Percentiles rank a stretch among this genome's conserved stretches.
These are phyloP conservation scores for Anguilla obscura DNA, from an alignment of 2,797 vertebrate genomes.

Conservation along the genomic window DNA sequence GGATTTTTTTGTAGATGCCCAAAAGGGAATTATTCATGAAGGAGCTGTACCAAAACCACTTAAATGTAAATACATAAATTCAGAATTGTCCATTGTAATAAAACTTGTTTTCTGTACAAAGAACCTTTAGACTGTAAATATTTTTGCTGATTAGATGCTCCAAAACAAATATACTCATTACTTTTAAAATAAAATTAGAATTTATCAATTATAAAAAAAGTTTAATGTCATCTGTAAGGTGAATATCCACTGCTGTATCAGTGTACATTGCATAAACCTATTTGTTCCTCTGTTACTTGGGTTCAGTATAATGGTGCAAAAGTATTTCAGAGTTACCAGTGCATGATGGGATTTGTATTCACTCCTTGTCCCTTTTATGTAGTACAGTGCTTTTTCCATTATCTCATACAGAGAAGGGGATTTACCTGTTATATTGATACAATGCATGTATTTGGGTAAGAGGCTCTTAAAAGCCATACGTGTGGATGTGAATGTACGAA, in stretches of 20 bases:
- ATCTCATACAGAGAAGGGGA: not conserved
- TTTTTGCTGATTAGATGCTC: not conserved
- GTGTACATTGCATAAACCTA: not conserved
- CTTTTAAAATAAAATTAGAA: not conserved
- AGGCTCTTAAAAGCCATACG: not conserved
- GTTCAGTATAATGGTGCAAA: not conserved
- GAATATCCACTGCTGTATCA: not conserved
- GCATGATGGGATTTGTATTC: not conserved
- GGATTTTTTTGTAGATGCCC: not conserved
- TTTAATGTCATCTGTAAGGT: too few relatives aligned
- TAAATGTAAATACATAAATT: not conserved
- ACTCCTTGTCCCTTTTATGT: not conserved
- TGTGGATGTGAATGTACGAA: too few relatives aligned
- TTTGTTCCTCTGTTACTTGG: not conserved
- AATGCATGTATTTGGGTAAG: too few relatives aligned
- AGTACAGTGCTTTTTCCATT: not conserved
- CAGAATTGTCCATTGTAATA: too few relatives aligned
- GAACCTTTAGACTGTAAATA: not conserved
- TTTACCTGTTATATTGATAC: not conserved
- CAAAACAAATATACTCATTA: not conserved
- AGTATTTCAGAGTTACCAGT: not conserved
- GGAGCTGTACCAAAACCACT: not conserved
- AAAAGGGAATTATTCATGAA: not conserved
- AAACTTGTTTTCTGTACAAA: not conserved
- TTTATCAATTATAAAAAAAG: not conserved